Evolutionary conservation across 1,140 invertebrate species (phyloP).

Genomic region (Papilio helenus): DNA sequence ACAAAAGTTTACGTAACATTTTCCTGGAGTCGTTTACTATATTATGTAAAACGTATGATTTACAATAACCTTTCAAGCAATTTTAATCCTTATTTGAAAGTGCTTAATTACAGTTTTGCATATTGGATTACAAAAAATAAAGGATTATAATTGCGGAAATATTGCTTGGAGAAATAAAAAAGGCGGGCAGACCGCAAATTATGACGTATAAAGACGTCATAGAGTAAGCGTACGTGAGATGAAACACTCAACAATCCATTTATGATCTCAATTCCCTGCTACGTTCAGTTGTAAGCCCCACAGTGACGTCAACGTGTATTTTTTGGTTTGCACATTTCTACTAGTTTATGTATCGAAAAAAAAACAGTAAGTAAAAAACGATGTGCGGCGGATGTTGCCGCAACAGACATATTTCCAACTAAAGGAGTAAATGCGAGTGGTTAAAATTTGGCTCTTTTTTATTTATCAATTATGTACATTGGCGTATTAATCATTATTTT

Average conservation of each 20-base stretch:
- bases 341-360: not conserved
- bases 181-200: not conserved
- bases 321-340: not conserved
- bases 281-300: too few species aligned
- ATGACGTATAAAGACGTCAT: slow-evolving; percentile 19
- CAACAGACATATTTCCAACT: too few species aligned
- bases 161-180: not conserved
- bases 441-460: too few species aligned
- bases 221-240: not conserved
- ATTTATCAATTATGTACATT: too few species aligned
- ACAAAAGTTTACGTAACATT: slow-evolving; percentile 3
- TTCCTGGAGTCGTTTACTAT: not conserved
- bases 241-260: not conserved
- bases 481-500: too few species aligned
- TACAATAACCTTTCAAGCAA: not conserved
- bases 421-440: too few species aligned
- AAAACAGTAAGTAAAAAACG: too few species aligned
- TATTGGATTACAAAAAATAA: not conserved
- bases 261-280: not conserved
- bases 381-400: too few species aligned
- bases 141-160: not conserved
- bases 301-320: not conserved
- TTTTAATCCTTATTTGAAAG: not conserved
- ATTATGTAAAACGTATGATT: not conserved
- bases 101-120: not conserved